Percentiles rank a stretch among this genome's conserved stretches.
These are phyloP conservation scores for Scaptodrosophila latifasciaeformis DNA, from an alignment of 2,888 invertebrate species.

Conservation along the genomic window DNA sequence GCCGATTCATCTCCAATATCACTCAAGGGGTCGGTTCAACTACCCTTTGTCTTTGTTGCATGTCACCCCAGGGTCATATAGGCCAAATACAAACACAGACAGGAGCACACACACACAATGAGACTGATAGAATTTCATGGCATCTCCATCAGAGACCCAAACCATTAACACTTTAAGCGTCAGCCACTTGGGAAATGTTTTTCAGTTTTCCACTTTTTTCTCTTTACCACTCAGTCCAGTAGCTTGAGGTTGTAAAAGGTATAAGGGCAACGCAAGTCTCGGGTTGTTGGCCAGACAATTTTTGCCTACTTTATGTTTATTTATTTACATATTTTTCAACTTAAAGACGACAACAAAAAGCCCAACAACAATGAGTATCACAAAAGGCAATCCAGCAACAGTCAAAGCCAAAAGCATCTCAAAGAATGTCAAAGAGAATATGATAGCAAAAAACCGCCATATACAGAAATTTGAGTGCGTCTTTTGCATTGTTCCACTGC, in stretches of 20 bases:
- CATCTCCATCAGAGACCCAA: too few species aligned
- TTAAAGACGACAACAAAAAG: conserved; percentile 56
- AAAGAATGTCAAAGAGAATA: too few species aligned
- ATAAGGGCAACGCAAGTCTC: conserved; percentile 35
- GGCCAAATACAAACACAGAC: not conserved
- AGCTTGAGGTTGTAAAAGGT: too few species aligned
- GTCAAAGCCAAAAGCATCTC: conserved; percentile 5
- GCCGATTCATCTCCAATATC: too few species aligned
- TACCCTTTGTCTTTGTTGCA: conserved; percentile 12
- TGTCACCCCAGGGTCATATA: conserved; percentile 48
- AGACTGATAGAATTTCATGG: too few species aligned
- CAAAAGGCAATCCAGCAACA: conserved; percentile 40
- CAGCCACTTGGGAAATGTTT: conserved; percentile 37
- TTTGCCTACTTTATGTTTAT: conserved; percentile 61
- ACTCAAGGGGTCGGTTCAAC: too few species aligned
- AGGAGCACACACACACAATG: too few species aligned
- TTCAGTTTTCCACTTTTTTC: too few species aligned
- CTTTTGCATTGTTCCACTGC: conserved; percentile 51
- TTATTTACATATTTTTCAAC: conserved; percentile 64
- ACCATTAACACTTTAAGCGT: conserved; percentile 51
- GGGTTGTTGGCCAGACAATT: conserved; percentile 66
- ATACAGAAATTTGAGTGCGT: not conserved
- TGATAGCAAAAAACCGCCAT: too few species aligned
- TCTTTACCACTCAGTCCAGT: too few species aligned
- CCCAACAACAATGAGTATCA: conserved; percentile 37